These are phyloP conservation scores for Xestia xanthographa DNA, from an alignment of 2,888 invertebrate genomes.

Conservation along the genomic window DNA sequence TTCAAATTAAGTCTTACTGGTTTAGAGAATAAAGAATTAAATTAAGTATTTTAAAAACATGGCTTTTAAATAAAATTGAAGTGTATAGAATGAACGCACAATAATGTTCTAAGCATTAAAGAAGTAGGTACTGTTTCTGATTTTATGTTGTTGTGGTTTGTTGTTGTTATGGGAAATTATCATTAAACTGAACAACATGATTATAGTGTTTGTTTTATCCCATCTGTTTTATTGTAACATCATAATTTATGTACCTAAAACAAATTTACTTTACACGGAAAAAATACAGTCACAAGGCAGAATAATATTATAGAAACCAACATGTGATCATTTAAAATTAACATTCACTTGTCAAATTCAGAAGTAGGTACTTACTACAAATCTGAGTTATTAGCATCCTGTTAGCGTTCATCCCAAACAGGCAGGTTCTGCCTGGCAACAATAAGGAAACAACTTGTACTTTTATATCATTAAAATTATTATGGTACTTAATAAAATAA, in stretches of 20 bases:
- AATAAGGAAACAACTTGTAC: not conserved
- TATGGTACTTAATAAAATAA: not conserved
- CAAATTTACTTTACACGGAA: not conserved
- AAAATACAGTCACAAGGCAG: not conserved
- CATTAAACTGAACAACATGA: not conserved
- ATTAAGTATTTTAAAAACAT: not conserved
- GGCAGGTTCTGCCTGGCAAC: not conserved
- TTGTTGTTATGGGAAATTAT: not conserved
- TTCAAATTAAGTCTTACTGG: not conserved
- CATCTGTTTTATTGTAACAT: not conserved
- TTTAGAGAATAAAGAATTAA: not conserved
- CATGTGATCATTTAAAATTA: conserved; percentile 14
- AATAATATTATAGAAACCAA: not conserved
- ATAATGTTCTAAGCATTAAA: not conserved
- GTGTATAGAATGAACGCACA: not conserved
- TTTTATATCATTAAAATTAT: not conserved
- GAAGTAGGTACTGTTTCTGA: not conserved
- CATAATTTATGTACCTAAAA: not conserved
- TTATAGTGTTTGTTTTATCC: not conserved
- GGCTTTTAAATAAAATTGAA: not conserved
- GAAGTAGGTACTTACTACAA: not conserved
- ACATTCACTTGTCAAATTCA: not conserved
- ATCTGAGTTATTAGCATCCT: not conserved
- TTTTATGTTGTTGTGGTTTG: not conserved
- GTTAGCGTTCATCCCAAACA: not conserved